Evolutionary conservation across 2,888 invertebrate species (phyloP), one percentile per base, ranked within the genome.

Genomic region (Oxyteleia sp.): DNA sequence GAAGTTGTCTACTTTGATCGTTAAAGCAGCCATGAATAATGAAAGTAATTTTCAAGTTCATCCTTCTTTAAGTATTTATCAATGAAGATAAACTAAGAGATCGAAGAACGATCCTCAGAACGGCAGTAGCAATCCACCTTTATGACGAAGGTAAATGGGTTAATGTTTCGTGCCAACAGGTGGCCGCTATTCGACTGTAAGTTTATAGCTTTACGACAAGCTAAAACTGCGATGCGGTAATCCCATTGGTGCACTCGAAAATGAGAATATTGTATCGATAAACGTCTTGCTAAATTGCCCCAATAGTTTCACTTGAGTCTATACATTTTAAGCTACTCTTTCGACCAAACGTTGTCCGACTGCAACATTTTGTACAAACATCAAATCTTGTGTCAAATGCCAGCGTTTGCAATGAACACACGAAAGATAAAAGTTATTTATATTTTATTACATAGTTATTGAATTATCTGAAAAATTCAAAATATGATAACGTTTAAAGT

Each of bases 81-180:
- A 69, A 83, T 66, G 71, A 47, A 66, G 74, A 55, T 59, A 66
- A 76, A 66, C 38, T 72, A 63, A 64, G 72, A 82, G 74, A 61
- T 74, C 78, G 79, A 86, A 88, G 78, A 85, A 85, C 84, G 80
- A 81, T 84, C 85, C 78, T 82, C 86, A 84, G 80, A 85, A 89
- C 88, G 84, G 78, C 83, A 81, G 84, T 78, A 86, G 85, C 88
- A 88, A 87, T 88, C 87, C 86, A 91, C 89, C 89, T 91, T 91
- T 90, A 91, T 90, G 90, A 89, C 87, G 82, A 85, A 89, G 90
- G 90, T 90, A 91, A 91, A 92, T 92, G 90, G 91, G 90, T 92
- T 92, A 92, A 92, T 92, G 91, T 92, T 91, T 91, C 89, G 88
- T 88, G 88, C 89, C 93, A 93, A 93, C 93, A 93, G 92, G 93